These are phyloP conservation scores for Cataglyphis hispanica DNA, from an alignment of 1,140 invertebrate genomes.

Conservation along the genomic window DNA sequence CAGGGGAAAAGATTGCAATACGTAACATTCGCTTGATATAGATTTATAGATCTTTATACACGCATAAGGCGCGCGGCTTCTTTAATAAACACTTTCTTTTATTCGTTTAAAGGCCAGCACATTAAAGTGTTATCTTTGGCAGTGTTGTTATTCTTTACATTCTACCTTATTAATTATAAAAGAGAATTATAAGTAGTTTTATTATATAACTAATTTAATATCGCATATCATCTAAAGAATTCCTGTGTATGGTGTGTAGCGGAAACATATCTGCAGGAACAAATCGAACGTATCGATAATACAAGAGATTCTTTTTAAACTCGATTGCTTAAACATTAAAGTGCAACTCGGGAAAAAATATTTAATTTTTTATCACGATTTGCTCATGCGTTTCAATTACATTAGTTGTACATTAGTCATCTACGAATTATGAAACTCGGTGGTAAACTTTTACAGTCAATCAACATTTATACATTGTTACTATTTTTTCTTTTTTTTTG, in stretches of 20 bases:
- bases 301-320: not conserved
- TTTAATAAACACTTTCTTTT: constrained; percentile 39
- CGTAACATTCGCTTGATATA: not conserved
- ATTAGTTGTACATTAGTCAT: not conserved
- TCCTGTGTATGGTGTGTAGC: not conserved
- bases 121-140: constrained; percentile 82
- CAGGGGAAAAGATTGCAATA: not conserved
- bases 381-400: constrained; percentile 8
- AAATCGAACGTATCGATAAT: not conserved
- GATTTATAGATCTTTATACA: constrained; percentile 15
- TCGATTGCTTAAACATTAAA: not conserved
- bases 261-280: constrained; percentile 8
- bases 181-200: constrained; percentile 32
- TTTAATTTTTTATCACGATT: not conserved
- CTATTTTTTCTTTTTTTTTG: not conserved
- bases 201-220: constrained; percentile 53
- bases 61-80: not conserved
- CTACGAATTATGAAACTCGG: constrained; percentile 14
- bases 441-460: constrained; percentile 28
- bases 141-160: constrained; percentile 71
- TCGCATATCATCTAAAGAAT: constrained; percentile 39
- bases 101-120: constrained; percentile 69
- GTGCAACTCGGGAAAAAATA: not conserved
- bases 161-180: constrained; percentile 54
- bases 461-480: constrained; percentile 33